phyloP scores from a whole-genome alignment of 2,888 invertebrate genomes.

The Trimorus sp. region DNA sequence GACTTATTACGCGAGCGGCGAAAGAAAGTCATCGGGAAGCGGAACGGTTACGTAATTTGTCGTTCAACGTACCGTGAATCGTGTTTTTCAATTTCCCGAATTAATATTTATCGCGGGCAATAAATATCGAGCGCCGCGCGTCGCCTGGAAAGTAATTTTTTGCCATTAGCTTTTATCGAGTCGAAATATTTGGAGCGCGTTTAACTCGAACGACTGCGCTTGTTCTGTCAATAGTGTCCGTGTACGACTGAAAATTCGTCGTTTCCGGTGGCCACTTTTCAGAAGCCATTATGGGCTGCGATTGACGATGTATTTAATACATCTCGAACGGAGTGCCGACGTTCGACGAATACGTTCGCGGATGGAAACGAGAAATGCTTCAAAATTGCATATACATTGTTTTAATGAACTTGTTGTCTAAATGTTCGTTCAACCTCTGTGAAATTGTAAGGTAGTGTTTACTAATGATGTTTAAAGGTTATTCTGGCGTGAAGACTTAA shows the following conservation, averaged over 20 bases:
- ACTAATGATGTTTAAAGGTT: slow-evolving; percentile 3
- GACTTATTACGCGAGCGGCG: slow-evolving; percentile 4
- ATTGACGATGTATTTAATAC: slow-evolving; percentile 37
- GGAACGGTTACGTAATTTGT: slow-evolving; percentile 14
- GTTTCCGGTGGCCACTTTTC: slow-evolving; percentile 28
- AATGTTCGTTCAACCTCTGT: slow-evolving; percentile 11
- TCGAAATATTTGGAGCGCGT: slow-evolving; percentile 22
- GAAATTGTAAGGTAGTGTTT: slow-evolving; percentile 1
- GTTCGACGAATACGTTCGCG: slow-evolving; percentile 1
- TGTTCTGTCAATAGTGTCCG: slow-evolving; percentile 10
- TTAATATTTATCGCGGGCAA: slow-evolving; percentile 19
- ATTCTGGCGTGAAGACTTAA: neutral
- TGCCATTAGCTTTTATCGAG: slow-evolving; percentile 3
- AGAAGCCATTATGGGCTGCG: slow-evolving; percentile 31
- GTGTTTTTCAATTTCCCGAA: slow-evolving; percentile 1
- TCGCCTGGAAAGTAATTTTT: slow-evolving; percentile 14
- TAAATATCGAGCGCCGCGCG: neutral
- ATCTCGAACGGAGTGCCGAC: slow-evolving; percentile 4
- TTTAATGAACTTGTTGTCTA: slow-evolving; percentile 13
- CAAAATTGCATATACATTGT: slow-evolving; percentile 17
- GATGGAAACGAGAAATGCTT: slow-evolving; percentile 2
- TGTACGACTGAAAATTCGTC: slow-evolving; percentile 22
- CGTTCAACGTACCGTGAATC: slow-evolving; percentile 8
- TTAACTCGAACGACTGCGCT: slow-evolving; percentile 8
- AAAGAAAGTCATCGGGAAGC: slow-evolving; percentile 2